phyloP scores from a whole-genome alignment of 53 echinoderm and acorn worm species.

The Paelopatides confundens region DNA sequence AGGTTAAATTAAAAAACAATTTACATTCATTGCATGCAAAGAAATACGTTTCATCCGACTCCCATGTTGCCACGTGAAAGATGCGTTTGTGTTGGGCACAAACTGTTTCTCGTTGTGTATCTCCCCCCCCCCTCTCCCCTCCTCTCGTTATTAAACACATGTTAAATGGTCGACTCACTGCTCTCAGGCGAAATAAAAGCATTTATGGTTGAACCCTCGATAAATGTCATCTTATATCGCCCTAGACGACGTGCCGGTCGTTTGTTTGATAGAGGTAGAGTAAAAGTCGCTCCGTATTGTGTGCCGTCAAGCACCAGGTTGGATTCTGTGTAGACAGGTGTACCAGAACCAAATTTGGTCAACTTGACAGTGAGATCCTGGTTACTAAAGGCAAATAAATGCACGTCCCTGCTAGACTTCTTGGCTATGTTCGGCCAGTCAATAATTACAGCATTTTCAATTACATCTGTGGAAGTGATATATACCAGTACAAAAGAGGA shows the following conservation, averaged over 20 bases:
- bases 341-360: not conserved
- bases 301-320: not conserved
- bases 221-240: not conserved
- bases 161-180: not conserved
- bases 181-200: not conserved
- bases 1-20: too few relatives aligned
- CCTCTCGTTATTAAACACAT: too few relatives aligned
- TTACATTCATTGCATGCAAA: too few relatives aligned
- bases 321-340: not conserved
- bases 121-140: not conserved
- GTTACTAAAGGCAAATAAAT: not conserved
- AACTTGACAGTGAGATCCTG: not conserved
- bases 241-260: not conserved
- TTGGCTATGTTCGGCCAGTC: not conserved
- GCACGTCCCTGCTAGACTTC: not conserved
- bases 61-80: too few relatives aligned
- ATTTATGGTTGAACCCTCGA: not conserved
- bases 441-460: not conserved
- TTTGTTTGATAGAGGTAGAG: not conserved
- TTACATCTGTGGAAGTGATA: not conserved
- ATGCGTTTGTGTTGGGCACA: too few relatives aligned
- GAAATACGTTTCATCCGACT: too few relatives aligned
- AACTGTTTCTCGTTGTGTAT: too few relatives aligned
- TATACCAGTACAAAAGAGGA: not conserved
- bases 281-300: not conserved